Percentiles rank a stretch among this genome's conserved stretches.
These are phyloP conservation scores for Borostomias antarcticus DNA, from an alignment of 2,797 vertebrate species.

Conservation along the genomic window DNA sequence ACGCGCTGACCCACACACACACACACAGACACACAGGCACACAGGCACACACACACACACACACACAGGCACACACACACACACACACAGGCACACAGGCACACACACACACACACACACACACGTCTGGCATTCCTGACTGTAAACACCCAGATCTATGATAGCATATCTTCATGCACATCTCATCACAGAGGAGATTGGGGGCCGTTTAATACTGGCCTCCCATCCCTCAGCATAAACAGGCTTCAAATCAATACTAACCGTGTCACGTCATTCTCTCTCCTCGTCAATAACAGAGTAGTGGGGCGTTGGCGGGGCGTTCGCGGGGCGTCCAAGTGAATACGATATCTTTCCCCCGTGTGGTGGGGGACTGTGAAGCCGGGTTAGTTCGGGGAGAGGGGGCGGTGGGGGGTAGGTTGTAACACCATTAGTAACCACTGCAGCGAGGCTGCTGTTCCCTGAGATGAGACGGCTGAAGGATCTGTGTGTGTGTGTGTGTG, in stretches of 20 bases:
- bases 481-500: neutral
- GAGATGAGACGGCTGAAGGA: neutral
- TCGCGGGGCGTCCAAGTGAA: neutral
- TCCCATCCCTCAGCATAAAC: neutral
- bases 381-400: neutral
- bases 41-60: neutral
- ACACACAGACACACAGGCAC: neutral
- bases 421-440: too few relatives aligned
- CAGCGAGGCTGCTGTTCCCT: too few relatives aligned
- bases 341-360: neutral
- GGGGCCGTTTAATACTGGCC: neutral
- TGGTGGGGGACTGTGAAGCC: constrained; percentile 4
- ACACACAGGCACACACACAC: too few relatives aligned
- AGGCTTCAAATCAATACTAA: neutral
- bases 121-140: neutral
- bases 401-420: too few relatives aligned
- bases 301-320: neutral
- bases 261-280: neutral
- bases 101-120: too few relatives aligned
- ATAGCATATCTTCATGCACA: too few relatives aligned
- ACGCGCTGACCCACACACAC: too few relatives aligned
- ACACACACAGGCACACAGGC: too few relatives aligned
- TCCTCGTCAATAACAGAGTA: neutral
- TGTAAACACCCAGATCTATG: neutral
- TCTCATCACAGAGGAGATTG: neutral